Evolutionary conservation across 2,888 invertebrate species (phyloP), one percentile per base, ranked within the genome.

Genomic region (Crepidodera aurea): DNA sequence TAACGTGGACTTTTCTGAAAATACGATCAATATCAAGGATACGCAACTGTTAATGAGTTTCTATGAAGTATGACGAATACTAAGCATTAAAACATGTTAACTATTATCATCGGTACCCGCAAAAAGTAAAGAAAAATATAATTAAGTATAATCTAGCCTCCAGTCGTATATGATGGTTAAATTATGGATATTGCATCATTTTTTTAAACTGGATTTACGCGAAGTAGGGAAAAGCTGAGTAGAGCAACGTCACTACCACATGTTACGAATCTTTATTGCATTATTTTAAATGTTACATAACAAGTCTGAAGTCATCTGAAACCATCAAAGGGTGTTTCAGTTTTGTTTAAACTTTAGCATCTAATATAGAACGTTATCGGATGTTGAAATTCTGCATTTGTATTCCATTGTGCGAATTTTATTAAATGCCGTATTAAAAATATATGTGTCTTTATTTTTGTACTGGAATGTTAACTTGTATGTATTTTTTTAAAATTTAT

Each of bases 141-240:
- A 46, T 46, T 46, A 56, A 39, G 27, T 16, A 46, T 37, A 57
- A 46, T 48, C 32, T 56, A 46, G 55, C 55, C 32, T 56, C 50
- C 37, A 57, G 16, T 29, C 37, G 39, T 48, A 54, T 27, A 53
- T 60, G 60, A 60, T 60, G 60, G 16, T 18, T 46, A 40, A 54
- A 37, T 16, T 29, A 32, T 48, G 39, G 48, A 54, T 60, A 54
- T 60, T 60, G 60, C 60, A 60, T 60, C 29, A 48, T 57, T 56
- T 57, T 57, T 57, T 25, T 57, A 50, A 57, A 39, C 48, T 37
- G 32, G 34, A 57, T 39, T 48, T 27, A 37, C 46, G 48, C 25
- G 7, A 57, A n/a, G 48, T 57, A 50, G 57, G 57, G 48, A 37
- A 48, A 48, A 57, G 57, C 39, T 39, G 46, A 22, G 56, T 7